Conservation (phyloP, 2,113 vertebrate species). For the Nannospalax galili region DNA sequence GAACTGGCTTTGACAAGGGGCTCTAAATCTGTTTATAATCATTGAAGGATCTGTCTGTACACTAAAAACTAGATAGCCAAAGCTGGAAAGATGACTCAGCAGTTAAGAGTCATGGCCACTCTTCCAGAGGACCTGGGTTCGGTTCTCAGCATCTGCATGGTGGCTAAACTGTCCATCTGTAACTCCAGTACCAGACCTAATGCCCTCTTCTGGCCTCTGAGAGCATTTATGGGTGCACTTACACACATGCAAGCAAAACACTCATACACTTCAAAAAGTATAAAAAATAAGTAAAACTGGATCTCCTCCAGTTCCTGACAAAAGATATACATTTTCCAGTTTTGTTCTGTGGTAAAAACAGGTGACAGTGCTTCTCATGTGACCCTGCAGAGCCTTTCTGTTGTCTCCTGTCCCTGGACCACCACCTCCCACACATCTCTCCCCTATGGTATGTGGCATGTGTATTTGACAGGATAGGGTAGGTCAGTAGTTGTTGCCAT, state of each 20-base stretch:
- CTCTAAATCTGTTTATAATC: conserved; percentile 5
- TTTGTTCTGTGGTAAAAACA: background rate
- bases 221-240: too few relatives aligned
- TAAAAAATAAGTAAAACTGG: too few relatives aligned
- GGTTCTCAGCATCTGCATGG: too few relatives aligned
- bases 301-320: background rate
- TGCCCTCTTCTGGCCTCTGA: too few relatives aligned
- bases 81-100: too few relatives aligned
- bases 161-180: too few relatives aligned
- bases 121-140: too few relatives aligned
- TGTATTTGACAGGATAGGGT: background rate
- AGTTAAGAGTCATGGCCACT: too few relatives aligned
- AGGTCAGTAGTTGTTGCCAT: background rate
- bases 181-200: too few relatives aligned
- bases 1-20: conserved; percentile 19
- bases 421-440: background rate
- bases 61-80: background rate
- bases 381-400: background rate
- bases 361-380: accelerated
- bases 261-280: too few relatives aligned
- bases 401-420: background rate
- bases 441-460: background rate
- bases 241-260: too few relatives aligned
- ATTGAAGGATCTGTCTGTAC: background rate
- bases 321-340: background rate